Evolutionary conservation across 2,888 invertebrate species (phyloP).

Genomic region (Acleris laterana): DNA sequence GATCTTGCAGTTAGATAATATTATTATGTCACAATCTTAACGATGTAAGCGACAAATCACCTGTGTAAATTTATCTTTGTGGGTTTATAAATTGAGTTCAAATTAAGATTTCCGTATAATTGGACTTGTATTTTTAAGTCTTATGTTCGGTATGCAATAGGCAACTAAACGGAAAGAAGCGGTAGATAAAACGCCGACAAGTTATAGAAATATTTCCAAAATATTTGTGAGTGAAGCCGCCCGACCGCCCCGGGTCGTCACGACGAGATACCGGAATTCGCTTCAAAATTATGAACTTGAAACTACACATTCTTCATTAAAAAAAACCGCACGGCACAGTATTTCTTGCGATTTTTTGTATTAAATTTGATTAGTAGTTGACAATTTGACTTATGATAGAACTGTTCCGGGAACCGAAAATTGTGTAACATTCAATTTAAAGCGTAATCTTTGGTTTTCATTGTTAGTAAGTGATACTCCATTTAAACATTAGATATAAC

Average conservation of each 20-base stretch:
- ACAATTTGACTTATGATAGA: constrained; percentile 15
- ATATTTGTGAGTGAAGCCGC: constrained; percentile 79
- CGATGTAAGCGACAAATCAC: constrained; percentile 30
- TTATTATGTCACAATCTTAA: constrained; percentile 44
- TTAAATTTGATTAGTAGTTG: constrained; percentile 12
- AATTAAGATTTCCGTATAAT: constrained; percentile 18
- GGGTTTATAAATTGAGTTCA: accelerated
- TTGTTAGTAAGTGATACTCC: too few species aligned
- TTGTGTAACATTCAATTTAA: too few species aligned
- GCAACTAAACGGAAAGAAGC: constrained; percentile 81
- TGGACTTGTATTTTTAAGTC: background rate
- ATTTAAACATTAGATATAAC: too few species aligned
- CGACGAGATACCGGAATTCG: constrained; percentile 51
- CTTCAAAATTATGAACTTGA: constrained; percentile 50
- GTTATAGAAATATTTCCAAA: constrained; percentile 84
- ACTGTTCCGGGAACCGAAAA: background rate
- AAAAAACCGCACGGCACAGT: constrained; percentile 13
- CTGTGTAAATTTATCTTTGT: constrained; percentile 39
- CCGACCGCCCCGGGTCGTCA: constrained; percentile 62
- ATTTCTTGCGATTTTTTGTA: constrained; percentile 16
- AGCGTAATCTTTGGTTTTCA: background rate
- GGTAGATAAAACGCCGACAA: constrained; percentile 82
- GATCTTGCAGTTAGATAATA: constrained; percentile 80
- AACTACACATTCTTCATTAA: constrained; percentile 43
- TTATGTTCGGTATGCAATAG: constrained; percentile 57